These are phyloP conservation scores for Phataginus tricuspis DNA, from an alignment of 2,797 vertebrate genomes.

Conservation along the genomic window DNA sequence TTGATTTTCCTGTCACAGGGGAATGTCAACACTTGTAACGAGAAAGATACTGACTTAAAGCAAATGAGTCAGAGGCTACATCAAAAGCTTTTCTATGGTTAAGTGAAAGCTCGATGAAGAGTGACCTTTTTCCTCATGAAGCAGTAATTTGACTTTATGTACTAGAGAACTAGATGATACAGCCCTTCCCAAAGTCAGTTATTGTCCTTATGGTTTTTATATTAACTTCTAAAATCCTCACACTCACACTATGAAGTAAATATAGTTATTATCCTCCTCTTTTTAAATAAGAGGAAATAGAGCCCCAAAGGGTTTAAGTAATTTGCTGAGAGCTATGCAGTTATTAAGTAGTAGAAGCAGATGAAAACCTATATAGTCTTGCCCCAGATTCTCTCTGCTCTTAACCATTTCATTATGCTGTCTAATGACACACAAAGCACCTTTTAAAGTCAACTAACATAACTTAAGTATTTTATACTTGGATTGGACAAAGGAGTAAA, in stretches of 20 bases:
- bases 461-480: not conserved
- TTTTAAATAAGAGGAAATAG: slow-evolving; percentile 40
- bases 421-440: not conserved
- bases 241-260: slow-evolving; percentile 77
- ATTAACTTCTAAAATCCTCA: slow-evolving; percentile 76
- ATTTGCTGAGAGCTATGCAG: not conserved
- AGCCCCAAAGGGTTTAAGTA: slow-evolving; percentile 44
- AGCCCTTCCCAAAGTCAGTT: slow-evolving; percentile 59
- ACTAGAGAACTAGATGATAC: slow-evolving; percentile 69
- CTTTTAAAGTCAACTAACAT: not conserved
- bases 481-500: not conserved
- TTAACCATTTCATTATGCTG: not conserved
- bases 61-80: slow-evolving; percentile 77
- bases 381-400: not conserved
- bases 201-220: slow-evolving; percentile 77
- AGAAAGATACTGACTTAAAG: slow-evolving; percentile 64
- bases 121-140: slow-evolving; percentile 71
- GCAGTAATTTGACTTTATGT: slow-evolving; percentile 77
- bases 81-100: slow-evolving; percentile 77
- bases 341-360: not conserved
- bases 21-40: slow-evolving; percentile 60
- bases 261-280: slow-evolving; percentile 78
- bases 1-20: slow-evolving; percentile 64
- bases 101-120: slow-evolving; percentile 71
- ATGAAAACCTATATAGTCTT: not conserved